phyloP scores from a whole-genome alignment of 2,888 invertebrate species.

The Volucella inflata region DNA sequence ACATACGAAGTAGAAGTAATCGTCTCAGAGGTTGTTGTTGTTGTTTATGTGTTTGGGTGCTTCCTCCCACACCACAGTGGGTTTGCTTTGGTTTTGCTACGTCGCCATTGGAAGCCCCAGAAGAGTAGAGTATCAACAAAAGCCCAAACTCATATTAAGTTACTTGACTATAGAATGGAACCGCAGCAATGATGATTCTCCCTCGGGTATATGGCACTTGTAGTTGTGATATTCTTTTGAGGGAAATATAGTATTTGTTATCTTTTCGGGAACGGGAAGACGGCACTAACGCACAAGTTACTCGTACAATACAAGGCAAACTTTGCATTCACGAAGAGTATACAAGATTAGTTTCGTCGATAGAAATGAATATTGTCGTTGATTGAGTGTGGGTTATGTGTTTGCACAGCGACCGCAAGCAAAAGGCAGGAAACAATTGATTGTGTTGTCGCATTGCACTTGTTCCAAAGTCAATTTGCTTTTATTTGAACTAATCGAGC shows the following conservation, averaged over 20 bases:
- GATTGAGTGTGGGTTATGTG: neutral
- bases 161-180: neutral
- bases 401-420: neutral
- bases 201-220: neutral
- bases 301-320: too few species aligned
- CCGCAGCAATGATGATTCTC: too few species aligned
- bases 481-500: constrained; percentile 29
- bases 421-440: constrained; percentile 55
- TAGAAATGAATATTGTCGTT: constrained; percentile 5
- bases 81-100: neutral
- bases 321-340: too few species aligned
- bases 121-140: constrained; percentile 37
- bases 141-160: constrained; percentile 16
- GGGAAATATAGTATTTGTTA: constrained; percentile 36
- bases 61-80: neutral
- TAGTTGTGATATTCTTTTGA: constrained; percentile 8
- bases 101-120: constrained; percentile 32
- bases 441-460: constrained; percentile 45
- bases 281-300: constrained; percentile 9
- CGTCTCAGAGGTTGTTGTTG: neutral
- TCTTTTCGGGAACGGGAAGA: constrained; percentile 60
- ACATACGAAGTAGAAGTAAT: neutral
- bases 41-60: neutral
- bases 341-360: constrained; percentile 46
- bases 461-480: constrained; percentile 23